Evolutionary conservation across 2,113 vertebrate species (phyloP).

Genomic region (Stigmatopora nigra): DNA sequence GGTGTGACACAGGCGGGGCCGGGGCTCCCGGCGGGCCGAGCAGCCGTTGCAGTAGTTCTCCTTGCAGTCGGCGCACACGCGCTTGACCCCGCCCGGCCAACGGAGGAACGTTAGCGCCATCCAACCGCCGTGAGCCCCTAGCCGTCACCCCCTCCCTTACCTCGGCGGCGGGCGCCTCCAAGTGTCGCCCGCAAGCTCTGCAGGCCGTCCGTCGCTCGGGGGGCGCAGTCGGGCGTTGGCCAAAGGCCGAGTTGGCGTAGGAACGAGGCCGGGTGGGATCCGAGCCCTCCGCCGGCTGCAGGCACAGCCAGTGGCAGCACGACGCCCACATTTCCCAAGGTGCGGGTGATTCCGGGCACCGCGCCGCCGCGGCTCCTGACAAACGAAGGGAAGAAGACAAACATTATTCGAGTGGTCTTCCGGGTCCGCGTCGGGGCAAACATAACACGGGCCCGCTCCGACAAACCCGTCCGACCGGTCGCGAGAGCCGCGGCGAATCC

Average conservation of each 20-base stretch:
- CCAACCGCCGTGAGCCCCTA: too few relatives aligned
- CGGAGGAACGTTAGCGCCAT: too few relatives aligned
- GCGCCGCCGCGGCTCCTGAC: too few relatives aligned
- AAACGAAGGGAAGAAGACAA: too few relatives aligned
- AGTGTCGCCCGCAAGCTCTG: conserved; percentile 73
- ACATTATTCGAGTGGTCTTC: too few relatives aligned
- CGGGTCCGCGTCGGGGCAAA: too few relatives aligned
- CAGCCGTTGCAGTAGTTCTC: conserved; percentile 81
- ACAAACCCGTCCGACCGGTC: too few relatives aligned
- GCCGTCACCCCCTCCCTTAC: conserved; percentile 46
- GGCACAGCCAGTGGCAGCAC: conserved; percentile 88
- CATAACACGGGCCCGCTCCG: too few relatives aligned
- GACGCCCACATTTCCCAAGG: conserved; percentile 79
- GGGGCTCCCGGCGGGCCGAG: conserved; percentile 65
- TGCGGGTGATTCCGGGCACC: too few relatives aligned
- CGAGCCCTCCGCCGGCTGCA: conserved; percentile 65
- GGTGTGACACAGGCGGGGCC: conserved; percentile 82
- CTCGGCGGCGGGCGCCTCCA: conserved; percentile 70
- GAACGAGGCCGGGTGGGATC: conserved; percentile 62
- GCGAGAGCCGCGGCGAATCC: too few relatives aligned
- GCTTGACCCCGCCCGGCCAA: conserved; percentile 70
- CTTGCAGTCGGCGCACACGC: conserved; percentile 86
- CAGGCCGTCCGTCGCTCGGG: conserved; percentile 69
- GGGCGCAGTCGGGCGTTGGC: conserved; percentile 75
- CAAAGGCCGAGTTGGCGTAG: conserved; percentile 85